Conservation (phyloP, 2,888 invertebrate species). For the Heliconius sara region DNA sequence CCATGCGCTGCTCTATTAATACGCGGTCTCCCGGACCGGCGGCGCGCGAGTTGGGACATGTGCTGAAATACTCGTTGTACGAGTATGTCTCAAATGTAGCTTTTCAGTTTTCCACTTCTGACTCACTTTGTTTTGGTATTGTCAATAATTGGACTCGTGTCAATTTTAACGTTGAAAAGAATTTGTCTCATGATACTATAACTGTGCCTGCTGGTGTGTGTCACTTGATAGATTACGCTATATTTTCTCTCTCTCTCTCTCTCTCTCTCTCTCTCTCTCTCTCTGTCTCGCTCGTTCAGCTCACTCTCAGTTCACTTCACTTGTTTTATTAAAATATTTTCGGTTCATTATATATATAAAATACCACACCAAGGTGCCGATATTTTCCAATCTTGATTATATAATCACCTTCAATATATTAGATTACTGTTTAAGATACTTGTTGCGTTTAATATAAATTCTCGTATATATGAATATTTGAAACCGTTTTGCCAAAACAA, state of each 20-base stretch:
- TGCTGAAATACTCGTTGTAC: slow-evolving; percentile 9
- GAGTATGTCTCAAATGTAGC: not conserved
- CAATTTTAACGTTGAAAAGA: not conserved
- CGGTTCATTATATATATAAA: slow-evolving; percentile 11
- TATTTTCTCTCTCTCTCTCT: not conserved
- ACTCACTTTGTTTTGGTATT: slow-evolving; percentile 27
- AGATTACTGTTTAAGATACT: not conserved
- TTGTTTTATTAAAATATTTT: not conserved
- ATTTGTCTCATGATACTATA: not conserved
- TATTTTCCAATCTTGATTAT: slow-evolving; percentile 12
- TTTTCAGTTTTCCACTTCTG: slow-evolving; percentile 1
- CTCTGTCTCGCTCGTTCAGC: not conserved
- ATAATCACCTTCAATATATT: not conserved
- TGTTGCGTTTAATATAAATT: not conserved
- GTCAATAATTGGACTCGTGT: not conserved
- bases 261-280: not conserved
- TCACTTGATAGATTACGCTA: not conserved
- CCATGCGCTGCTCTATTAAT: slow-evolving; percentile 49
- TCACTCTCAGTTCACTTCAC: not conserved
- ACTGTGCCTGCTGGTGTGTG: not conserved
- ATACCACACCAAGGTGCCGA: not conserved
- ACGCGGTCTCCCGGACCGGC: slow-evolving; percentile 50
- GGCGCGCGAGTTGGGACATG: slow-evolving; percentile 38
- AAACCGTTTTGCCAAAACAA: not conserved
- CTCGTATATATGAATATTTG: not conserved